Base-by-base conservation (phyloP, 2,797 vertebrate species). In the Notoglanidium macrostoma region DNA sequence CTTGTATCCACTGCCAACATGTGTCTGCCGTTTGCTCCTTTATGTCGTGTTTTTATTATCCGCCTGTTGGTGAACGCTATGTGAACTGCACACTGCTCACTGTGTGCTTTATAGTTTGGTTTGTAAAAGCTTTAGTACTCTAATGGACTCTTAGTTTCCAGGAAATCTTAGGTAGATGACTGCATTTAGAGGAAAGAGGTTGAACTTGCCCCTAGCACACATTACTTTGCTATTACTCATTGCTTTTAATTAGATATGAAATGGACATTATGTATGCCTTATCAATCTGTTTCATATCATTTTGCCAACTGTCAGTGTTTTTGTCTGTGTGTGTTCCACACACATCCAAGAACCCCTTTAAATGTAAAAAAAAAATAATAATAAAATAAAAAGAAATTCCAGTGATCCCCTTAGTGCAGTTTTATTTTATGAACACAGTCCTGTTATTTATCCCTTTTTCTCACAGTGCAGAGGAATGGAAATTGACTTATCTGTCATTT, bases 111-210 rank as follows among this genome's bases (percentile, higher is more conserved):
- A 44, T 51, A 40, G 32, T 57, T 85, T 63, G 63, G 54, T 67
- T 21, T 88, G 44, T 78, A 51, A 70, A 19, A 74, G 44, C 78
- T 82, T 83, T 63, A 86, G 29, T 14, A 21, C 76, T 23, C n/a
- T 76, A 74, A 78, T 85, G 54, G 54, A 46, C 17, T 67, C 21
- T 68, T 59, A 51, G 86, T n/a, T 57, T 87, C n/a, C 67, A 82
- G 29, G 72, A 61, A 84, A 65, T 78, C 26, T 70, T 55, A 51
- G 21, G 44, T 79, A 23, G 63, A 55, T 70, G n/a, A 72, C 29
- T 61, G 55, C 65, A 59, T 79, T 70, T 70, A 61, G 19, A 32
- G 44, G 73, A 77, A 77, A 77, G 32, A 61, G n/a, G 5, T 78
- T 77, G 23, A 55, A 40, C 51, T 80, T 54, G 3, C 19, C 79